Base-by-base conservation (phyloP, 2,888 invertebrate species). In the Sepioteuthis lessoniana region DNA sequence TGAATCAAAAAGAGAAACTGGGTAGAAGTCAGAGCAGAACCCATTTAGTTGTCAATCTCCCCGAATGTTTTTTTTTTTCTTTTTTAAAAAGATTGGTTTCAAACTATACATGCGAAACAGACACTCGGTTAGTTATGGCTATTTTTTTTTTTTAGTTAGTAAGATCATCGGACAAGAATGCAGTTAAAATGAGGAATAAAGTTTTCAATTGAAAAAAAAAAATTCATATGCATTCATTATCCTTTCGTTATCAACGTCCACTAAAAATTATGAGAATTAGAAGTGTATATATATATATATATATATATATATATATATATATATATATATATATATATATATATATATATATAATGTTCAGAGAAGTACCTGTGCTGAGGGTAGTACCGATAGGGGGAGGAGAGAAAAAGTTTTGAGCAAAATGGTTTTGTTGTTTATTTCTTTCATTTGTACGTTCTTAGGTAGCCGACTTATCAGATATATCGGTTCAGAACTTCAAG, bases 111-210 rank as follows among this genome's bases (percentile, higher is more conserved):
- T 76, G 76, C 76, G n/a, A 16, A 76, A 76, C n/a, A 76, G 76
- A 76, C 76, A 76, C 76, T 76, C 76, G n/a, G 76, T 76, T 76
- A 76, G 76, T 76, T 76, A 76, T 76, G 19, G 76, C n/a, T 76
- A 35, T 0, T 28, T 28, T 13, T n/a, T 13, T 28, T 4, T 7
- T n/a, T 13, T 35, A n/a, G n/a, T 76, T 35, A 76, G n/a, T 76
- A 76, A 76, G 76, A n/a, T 35, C 76, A 35, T 76, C 76, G n/a
- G 76, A 76, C n/a, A 76, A 76, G n/a, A 35, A 76, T 76, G 76
- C 76, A 16, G n/a, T 76, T 7, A 76, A 76, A 19, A 76, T 76
- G 76, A n/a, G 60, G 31, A 60, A 60, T 25, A 7, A 60, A 60
- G 60, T 60, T 3, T 13, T 76, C n/a, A 35, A 76, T n/a, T 0